phyloP scores from a whole-genome alignment of 2,888 invertebrate genomes.

The Drosophila aldrichi region DNA sequence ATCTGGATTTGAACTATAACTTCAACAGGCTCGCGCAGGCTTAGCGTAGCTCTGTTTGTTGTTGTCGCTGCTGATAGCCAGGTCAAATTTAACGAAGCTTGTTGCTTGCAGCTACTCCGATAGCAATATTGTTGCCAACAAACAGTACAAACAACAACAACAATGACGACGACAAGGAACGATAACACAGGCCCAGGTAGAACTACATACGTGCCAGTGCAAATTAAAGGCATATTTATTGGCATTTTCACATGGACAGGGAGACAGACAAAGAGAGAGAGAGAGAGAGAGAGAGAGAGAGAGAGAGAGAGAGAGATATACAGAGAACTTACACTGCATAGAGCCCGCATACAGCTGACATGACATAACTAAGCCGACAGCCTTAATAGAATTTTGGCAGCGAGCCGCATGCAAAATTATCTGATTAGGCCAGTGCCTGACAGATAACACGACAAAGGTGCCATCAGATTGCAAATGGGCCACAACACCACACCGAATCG shows the following conservation, averaged over 20 bases:
- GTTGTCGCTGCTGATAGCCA: slow-evolving; percentile 34
- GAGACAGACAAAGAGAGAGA: neutral
- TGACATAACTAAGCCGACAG: slow-evolving; percentile 30
- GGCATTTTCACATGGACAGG: slow-evolving; percentile 17
- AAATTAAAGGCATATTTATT: slow-evolving; percentile 52
- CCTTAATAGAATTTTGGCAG: slow-evolving; percentile 31
- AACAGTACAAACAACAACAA: too few relatives aligned
- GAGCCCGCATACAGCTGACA: slow-evolving; percentile 30
- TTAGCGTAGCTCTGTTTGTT: slow-evolving; percentile 29
- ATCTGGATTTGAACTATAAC: slow-evolving; percentile 64
- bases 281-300: neutral
- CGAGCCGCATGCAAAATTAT: slow-evolving; percentile 24
- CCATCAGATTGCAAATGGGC: slow-evolving; percentile 46
- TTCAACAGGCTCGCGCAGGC: slow-evolving; percentile 51
- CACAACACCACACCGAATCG: neutral
- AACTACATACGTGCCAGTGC: slow-evolving; percentile 9
- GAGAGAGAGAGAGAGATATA: too few relatives aligned
- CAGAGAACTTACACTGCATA: slow-evolving; percentile 7
- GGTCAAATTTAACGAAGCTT: slow-evolving; percentile 76
- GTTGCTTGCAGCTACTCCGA: slow-evolving; percentile 45
- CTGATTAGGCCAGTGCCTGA: slow-evolving; percentile 51
- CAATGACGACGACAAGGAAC: neutral
- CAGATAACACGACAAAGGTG: slow-evolving; percentile 69
- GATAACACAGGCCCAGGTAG: slow-evolving; percentile 1
- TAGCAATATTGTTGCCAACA: slow-evolving; percentile 33